Conservation (phyloP, 2,888 invertebrate species). For the Clitarchus hookeri region DNA sequence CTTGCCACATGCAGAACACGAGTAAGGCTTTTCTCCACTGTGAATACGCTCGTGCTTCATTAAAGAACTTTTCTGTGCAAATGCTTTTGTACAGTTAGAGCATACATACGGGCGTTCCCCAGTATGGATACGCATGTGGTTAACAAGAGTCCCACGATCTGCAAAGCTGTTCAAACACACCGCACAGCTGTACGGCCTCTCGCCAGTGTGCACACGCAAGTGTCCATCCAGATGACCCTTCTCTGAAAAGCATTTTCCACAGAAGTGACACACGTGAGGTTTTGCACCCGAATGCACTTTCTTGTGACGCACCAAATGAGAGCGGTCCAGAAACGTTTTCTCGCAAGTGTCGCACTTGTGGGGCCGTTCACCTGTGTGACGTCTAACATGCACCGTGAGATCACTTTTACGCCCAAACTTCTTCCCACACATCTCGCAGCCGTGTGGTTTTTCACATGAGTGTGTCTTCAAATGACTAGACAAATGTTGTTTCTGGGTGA, state of each 20-base stretch:
- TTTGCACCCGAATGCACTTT: conserved; percentile 36
- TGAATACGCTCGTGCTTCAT: conserved; percentile 57
- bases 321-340: conserved; percentile 34
- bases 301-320: conserved; percentile 34
- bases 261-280: conserved; percentile 35
- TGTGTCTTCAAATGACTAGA: conserved; percentile 57
- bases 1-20: conserved; percentile 55
- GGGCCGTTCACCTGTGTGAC: not conserved
- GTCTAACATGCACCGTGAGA: not conserved
- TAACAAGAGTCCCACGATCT: conserved; percentile 42
- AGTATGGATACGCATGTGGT: conserved; percentile 22
- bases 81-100: not conserved
- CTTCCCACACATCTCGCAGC: conserved; percentile 27
- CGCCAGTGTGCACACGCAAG: conserved; percentile 29
- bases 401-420: not conserved
- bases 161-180: conserved; percentile 44
- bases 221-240: conserved; percentile 36
- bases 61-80: conserved; percentile 50
- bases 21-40: conserved; percentile 55
- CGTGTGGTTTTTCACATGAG: conserved; percentile 34
- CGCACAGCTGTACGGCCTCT: not conserved
- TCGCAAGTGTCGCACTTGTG: conserved; percentile 15
- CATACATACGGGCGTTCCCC: not conserved
- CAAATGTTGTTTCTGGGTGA: conserved; percentile 58
- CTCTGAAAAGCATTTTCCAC: conserved; percentile 33